Base-by-base conservation (phyloP, 2,113 vertebrate genomes). In the Apodemus sylvaticus region DNA sequence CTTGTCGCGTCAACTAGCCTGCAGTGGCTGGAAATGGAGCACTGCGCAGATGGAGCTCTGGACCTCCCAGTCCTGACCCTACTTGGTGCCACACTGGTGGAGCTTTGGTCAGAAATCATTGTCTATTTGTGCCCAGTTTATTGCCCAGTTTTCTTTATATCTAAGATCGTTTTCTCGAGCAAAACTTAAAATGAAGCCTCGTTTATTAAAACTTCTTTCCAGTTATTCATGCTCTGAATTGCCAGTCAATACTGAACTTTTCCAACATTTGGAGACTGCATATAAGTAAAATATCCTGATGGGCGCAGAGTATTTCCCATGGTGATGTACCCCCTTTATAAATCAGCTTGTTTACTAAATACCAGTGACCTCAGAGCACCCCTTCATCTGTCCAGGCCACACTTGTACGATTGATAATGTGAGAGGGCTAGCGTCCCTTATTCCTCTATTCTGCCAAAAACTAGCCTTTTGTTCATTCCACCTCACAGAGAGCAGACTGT, bases 1-100 rank as follows among this genome's bases (percentile, higher is more conserved):
- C 99, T 53, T 99, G 99, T 96, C 98, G 99, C 0, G 99, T 99
- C 96, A 99, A 99, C 98, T 99, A 98, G 98, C 3, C 13, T 31
- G 7, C 89, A 58, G 42, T 24, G 78, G 4, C 64, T 3, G 10
- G 24, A 36, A 70, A 55, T 7, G 13, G 36, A 39, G 55, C 68
- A 9, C 36, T 19, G 78, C 51, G 8, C 20, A 29, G 58, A 88
- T 53, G 1, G 51, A 48, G 51, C 10, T 68, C 82, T 3, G 36
- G 55, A 24, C 36, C n/a, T 85, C 19, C n/a, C 4, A 4, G 48
- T 79, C 11, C 39, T 91, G 85, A 48, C 14, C 73, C 86, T 5
- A 0, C 78, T 34, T 79, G n/a, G 13, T 0, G 34, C 55, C 17
- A 14, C 24, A 66, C 60, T 36, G 42, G 79, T 55, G 42, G n/a